Percentiles rank a stretch among this genome's conserved stretches.
These are phyloP conservation scores for Drosophila lacteicornis DNA, from an alignment of 1,140 invertebrate species.

Conservation along the genomic window DNA sequence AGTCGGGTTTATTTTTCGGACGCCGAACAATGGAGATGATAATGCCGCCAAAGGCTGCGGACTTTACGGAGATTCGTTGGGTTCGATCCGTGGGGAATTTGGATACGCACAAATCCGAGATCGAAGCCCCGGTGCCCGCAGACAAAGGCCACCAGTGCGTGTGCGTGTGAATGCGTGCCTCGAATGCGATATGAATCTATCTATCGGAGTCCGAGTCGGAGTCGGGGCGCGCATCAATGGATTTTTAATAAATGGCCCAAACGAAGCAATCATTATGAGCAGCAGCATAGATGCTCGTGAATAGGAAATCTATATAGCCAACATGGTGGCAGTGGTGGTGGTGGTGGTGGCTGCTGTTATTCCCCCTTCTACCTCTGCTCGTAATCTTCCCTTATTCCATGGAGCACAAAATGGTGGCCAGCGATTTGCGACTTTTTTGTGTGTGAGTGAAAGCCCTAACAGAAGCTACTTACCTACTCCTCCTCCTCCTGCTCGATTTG, in stretches of 20 bases:
- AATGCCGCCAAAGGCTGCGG: conserved; percentile 63
- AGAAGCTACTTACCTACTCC: conserved; percentile 19
- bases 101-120: conserved; percentile 67
- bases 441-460: neutral
- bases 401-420: conserved; percentile 60
- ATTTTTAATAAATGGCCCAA: conserved; percentile 75
- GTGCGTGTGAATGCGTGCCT: conserved; percentile 78
- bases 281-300: conserved; percentile 63
- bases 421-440: conserved; percentile 29
- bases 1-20: conserved; percentile 28
- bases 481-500: neutral
- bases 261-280: conserved; percentile 58
- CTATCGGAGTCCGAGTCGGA: neutral
- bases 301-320: conserved; percentile 57
- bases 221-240: conserved; percentile 67
- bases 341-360: conserved; percentile 17
- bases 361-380: neutral
- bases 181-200: conserved; percentile 75
- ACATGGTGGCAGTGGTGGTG: conserved; percentile 23
- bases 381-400: conserved; percentile 21
- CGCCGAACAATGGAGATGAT: conserved; percentile 55
- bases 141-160: conserved; percentile 46
- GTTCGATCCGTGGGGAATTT: conserved; percentile 71
- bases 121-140: conserved; percentile 11
- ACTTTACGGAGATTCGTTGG: conserved; percentile 44